These are phyloP conservation scores for Tribolium freemani DNA, from an alignment of 2,888 invertebrate genomes.

Conservation along the genomic window DNA sequence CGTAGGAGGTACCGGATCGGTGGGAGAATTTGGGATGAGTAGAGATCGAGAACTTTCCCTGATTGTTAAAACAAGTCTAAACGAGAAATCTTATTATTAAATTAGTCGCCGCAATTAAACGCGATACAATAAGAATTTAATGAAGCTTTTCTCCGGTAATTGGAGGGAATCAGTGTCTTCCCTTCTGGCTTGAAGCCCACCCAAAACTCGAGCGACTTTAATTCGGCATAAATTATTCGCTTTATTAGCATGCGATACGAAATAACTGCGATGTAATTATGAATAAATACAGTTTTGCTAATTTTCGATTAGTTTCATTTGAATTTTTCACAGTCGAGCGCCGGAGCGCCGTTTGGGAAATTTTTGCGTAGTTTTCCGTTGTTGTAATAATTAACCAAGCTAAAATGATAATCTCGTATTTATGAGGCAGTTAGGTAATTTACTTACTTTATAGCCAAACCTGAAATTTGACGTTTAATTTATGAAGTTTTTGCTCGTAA, in stretches of 20 bases:
- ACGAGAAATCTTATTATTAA: conserved; percentile 37
- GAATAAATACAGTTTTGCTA: background rate
- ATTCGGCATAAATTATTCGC: background rate
- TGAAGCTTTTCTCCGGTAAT: conserved; percentile 26
- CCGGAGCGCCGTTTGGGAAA: background rate
- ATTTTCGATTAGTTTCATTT: background rate
- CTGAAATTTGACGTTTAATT: background rate
- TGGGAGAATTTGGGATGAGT: conserved; percentile 14
- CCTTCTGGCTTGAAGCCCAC: background rate
- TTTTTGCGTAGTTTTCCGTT: background rate
- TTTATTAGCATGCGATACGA: background rate
- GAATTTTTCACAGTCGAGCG: background rate
- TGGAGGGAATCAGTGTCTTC: background rate
- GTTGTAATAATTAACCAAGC: background rate
- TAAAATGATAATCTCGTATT: background rate
- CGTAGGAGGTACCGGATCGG: conserved; percentile 45
- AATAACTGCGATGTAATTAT: background rate
- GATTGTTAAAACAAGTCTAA: conserved; percentile 32
- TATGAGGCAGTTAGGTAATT: background rate
- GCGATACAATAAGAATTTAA: conserved; percentile 17
- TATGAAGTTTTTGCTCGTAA: background rate
- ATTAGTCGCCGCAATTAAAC: conserved; percentile 30
- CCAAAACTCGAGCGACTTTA: background rate
- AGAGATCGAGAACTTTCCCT: conserved; percentile 31
- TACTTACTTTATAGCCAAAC: background rate